Percentiles rank a stretch among this genome's conserved stretches.
Conservation (phyloP, 2,888 invertebrate species). For the Tuberolachnus salignus region DNA sequence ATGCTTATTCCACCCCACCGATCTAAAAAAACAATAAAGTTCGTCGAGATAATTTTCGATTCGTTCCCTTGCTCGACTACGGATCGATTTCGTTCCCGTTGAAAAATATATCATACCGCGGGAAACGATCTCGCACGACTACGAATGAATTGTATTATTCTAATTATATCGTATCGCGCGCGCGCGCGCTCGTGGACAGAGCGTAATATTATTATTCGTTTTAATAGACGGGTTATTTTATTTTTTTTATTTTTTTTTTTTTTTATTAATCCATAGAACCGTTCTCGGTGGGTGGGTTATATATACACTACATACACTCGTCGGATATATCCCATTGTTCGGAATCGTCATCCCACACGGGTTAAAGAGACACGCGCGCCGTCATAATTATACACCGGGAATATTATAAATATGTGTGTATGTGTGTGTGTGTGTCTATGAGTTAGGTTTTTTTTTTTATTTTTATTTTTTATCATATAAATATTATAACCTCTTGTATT, state of each 20-base stretch:
- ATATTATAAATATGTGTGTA: background rate
- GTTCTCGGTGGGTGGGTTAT: conserved; percentile 52
- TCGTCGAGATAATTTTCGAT: no score
- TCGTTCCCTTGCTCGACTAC: no score
- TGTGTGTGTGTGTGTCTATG: background rate
- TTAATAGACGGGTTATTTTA: conserved; percentile 24
- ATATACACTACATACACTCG: background rate
- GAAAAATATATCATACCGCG: background rate
- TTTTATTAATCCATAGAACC: conserved; percentile 31
- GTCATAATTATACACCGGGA: conserved; percentile 45
- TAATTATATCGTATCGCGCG: background rate
- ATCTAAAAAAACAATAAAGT: no score
- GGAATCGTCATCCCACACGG: conserved; percentile 47
- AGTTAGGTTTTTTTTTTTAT: background rate
- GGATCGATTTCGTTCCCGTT: no score
- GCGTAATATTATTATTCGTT: conserved; percentile 13
- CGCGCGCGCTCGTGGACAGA: background rate
- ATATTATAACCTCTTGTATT: conserved; percentile 32
- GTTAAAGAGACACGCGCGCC: conserved; percentile 31
- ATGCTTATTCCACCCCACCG: no score
- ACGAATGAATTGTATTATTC: conserved; percentile 24
- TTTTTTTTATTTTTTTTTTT: conserved; percentile 25
- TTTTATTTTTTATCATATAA: background rate
- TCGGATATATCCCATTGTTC: conserved; percentile 39
- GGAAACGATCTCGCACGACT: conserved; percentile 19